These are phyloP conservation scores for Isotomurus palustris DNA, from an alignment of 2,888 invertebrate species.

Conservation along the genomic window DNA sequence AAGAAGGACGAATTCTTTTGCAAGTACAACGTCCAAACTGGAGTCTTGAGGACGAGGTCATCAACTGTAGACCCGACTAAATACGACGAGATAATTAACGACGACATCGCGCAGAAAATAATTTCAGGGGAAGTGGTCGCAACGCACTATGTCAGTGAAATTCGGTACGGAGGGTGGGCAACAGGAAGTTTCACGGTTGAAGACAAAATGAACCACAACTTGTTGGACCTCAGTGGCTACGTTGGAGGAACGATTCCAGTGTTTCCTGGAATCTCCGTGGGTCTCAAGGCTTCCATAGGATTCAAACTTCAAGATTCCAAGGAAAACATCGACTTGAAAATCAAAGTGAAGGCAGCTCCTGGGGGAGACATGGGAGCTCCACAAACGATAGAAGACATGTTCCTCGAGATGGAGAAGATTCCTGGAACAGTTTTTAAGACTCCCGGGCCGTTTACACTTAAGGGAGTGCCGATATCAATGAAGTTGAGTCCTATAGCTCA, in stretches of 20 bases:
- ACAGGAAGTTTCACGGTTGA: neutral
- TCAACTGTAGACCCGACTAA: neutral
- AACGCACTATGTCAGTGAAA: conserved; percentile 1
- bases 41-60: neutral
- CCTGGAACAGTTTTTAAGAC: neutral
- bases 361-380: too few relatives aligned
- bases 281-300: neutral
- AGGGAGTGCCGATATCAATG: neutral
- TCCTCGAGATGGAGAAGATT: neutral
- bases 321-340: too few relatives aligned
- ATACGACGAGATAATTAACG: neutral
- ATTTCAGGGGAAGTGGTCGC: neutral
- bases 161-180: neutral
- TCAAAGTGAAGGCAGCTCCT: too few relatives aligned
- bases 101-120: neutral
- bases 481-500: neutral
- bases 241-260: neutral
- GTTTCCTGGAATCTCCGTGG: neutral
- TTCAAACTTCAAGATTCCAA: neutral
- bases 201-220: neutral
- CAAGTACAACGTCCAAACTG: neutral
- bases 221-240: neutral
- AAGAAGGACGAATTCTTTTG: conserved; percentile 6
- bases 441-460: neutral
- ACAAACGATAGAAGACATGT: neutral